These are phyloP conservation scores for Hemicentrotus pulcherrimus DNA, from an alignment of 35 echinoderm and acorn worm genomes.

Conservation along the genomic window DNA sequence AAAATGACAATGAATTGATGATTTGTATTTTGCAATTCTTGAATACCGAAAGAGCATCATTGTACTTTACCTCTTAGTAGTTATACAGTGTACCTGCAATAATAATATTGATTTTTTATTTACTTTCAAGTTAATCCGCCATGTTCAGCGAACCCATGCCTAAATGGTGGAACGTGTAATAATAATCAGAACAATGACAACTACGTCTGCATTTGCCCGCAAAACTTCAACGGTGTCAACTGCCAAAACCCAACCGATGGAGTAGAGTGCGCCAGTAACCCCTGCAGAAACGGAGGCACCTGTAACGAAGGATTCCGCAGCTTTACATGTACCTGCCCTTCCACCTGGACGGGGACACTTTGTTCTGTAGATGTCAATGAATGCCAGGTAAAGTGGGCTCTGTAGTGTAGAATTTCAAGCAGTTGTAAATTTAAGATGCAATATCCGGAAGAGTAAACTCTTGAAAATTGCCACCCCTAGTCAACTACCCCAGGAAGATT, in stretches of 20 bases:
- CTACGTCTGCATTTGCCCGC: slow-evolving; percentile 49
- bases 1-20: too few species aligned
- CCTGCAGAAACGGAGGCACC: slow-evolving; percentile 42
- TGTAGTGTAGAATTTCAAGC: not conserved
- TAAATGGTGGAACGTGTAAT: slow-evolving; percentile 57
- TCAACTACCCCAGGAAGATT: too few species aligned
- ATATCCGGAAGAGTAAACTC: too few species aligned
- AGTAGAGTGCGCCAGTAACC: slow-evolving; percentile 45
- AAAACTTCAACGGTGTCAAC: slow-evolving; percentile 27
- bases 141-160: slow-evolving; percentile 65
- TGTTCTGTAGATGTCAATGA: slow-evolving; percentile 11
- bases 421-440: not conserved
- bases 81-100: too few species aligned
- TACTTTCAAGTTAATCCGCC: slow-evolving; percentile 52
- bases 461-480: too few species aligned
- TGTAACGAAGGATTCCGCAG: not conserved
- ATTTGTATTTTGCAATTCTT: too few species aligned
- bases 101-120: not conserved
- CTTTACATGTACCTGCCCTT: not conserved
- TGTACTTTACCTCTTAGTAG: too few species aligned
- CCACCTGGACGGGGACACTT: not conserved
- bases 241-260: slow-evolving; percentile 45
- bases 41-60: too few species aligned
- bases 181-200: slow-evolving; percentile 9
- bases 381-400: not conserved